phyloP scores from a whole-genome alignment of 2,888 invertebrate genomes.

The Lingula anatina region DNA sequence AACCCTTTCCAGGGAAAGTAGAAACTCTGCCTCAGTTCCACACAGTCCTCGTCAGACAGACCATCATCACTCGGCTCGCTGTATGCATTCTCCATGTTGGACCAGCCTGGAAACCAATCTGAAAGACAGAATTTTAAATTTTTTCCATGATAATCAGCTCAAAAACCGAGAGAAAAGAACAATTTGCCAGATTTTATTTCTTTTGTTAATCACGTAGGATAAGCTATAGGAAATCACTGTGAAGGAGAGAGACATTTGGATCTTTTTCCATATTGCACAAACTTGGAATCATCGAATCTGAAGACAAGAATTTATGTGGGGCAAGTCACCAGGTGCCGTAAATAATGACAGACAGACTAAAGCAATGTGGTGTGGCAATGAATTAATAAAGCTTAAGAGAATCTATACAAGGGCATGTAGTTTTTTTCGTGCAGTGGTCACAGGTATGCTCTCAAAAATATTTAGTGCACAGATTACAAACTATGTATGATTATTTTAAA shows the following conservation, averaged over 20 bases:
- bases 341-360: too few relatives aligned
- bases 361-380: too few relatives aligned
- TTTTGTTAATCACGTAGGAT: neutral
- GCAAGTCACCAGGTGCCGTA: too few relatives aligned
- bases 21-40: slow-evolving; percentile 68
- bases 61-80: slow-evolving; percentile 79
- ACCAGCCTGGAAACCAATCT: slow-evolving; percentile 84
- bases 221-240: neutral
- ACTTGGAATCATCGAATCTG: neutral
- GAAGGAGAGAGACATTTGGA: neutral
- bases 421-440: too few relatives aligned
- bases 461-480: too few relatives aligned
- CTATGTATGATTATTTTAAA: too few relatives aligned
- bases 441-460: too few relatives aligned
- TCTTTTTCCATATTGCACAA: neutral
- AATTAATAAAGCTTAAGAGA: too few relatives aligned
- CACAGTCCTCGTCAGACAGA: slow-evolving; percentile 74
- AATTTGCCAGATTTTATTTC: neutral
- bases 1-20: slow-evolving; percentile 54
- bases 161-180: too few relatives aligned
- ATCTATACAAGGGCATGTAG: too few relatives aligned
- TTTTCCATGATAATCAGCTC: too few relatives aligned
- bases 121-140: slow-evolving; percentile 9
- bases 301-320: too few relatives aligned
- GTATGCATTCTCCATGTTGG: slow-evolving; percentile 63